Evolutionary conservation across 2,888 invertebrate genomes (phyloP), one percentile per base, ranked within the genome.

Genomic region (Aspidiotus rigidus): DNA sequence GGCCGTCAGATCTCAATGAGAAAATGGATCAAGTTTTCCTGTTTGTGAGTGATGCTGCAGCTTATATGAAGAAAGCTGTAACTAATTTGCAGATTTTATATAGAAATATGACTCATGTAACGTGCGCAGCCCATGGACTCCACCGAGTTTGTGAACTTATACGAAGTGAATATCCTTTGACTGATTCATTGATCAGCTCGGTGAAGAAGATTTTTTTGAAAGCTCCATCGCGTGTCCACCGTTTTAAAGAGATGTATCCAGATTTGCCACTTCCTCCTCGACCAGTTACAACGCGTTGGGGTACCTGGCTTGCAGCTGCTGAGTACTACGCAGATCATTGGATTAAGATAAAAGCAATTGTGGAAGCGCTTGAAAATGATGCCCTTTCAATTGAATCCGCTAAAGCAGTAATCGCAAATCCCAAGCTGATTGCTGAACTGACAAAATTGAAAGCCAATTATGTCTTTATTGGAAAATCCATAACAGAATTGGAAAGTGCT

Each of bases 211-310:
- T 62, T 0, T 69, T 69, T 11, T 28, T 69, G 16, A 70, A 71
- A 54, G 69, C 69, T 42, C 70, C 70, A 56, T 28, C 59, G 41
- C 59, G 71, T 13, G 57, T 66, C 15, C 17, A 71, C 17, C 41
- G 56, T n/a, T 69, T 71, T 64, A 69, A 66, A 66, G 41, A 60
- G n/a, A 44, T 55, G 59, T 54, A 62, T 57, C 70, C 67, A 41
- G 64, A 69, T 8, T 39, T 71, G 15, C 42, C 62, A 17, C 57
- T 71, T 11, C 71, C 64, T 17, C 72, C 71, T 57, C 42, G 70
- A 64, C 67, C 72, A 17, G 56, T 67, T 42, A 53, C 69, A 7
- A 67, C 67, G 9, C 41, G 69, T 16, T 72, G 72, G 70, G 71
- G 71, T 8, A 72, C 70, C 13, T 70, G 71, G 70, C 57, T 70